These are phyloP conservation scores for Tridacna gigas DNA, from an alignment of 2,888 invertebrate species.

Conservation along the genomic window DNA sequence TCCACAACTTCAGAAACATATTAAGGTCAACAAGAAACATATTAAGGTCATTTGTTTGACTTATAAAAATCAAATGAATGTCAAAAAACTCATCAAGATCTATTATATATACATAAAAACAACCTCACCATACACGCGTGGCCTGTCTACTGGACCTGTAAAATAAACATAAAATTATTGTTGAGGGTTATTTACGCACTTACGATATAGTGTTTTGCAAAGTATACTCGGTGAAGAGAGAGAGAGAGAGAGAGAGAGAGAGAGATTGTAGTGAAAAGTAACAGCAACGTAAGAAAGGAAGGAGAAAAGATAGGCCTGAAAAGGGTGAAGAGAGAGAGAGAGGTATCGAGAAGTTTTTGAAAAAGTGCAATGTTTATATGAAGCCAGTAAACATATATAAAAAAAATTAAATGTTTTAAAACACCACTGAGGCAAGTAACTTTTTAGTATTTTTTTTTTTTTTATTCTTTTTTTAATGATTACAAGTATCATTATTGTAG, in stretches of 20 bases:
- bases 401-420: no score
- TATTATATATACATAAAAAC: neutral
- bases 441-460: no score
- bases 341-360: neutral
- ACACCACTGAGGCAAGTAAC: no score
- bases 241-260: neutral
- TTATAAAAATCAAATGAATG: slow-evolving; percentile 9
- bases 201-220: neutral
- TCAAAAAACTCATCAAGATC: neutral
- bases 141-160: slow-evolving; percentile 8
- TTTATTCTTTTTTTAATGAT: no score
- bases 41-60: neutral
- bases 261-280: neutral
- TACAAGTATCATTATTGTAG: no score
- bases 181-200: neutral
- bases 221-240: no score
- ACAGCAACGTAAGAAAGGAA: neutral
- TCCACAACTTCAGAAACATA: neutral
- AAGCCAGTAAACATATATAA: no score
- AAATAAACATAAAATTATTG: neutral
- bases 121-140: slow-evolving; percentile 21
- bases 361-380: no score
- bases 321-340: neutral
- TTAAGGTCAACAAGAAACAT: neutral
- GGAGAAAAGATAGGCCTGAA: neutral